Evolutionary conservation across 2,888 invertebrate species (phyloP).

Genomic region (Microctonus aethiopoides): DNA sequence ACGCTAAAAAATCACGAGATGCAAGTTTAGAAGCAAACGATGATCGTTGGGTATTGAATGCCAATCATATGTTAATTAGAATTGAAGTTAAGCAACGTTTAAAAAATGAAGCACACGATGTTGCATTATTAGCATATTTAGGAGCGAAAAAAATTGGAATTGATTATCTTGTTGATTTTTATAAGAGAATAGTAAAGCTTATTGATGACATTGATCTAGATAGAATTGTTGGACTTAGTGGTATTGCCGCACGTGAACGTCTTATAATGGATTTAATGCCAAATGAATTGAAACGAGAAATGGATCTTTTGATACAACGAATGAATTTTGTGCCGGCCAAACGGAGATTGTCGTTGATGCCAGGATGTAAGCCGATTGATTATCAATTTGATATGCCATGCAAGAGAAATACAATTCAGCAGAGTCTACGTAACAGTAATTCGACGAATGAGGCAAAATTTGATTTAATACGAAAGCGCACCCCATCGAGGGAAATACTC

Average conservation of each 20-base stretch:
- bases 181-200: constrained; percentile 55
- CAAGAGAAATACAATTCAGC: constrained; percentile 48
- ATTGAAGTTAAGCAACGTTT: constrained; percentile 67
- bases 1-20: constrained; percentile 56
- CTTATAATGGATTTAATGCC: constrained; percentile 67
- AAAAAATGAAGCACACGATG: constrained; percentile 67
- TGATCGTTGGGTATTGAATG: constrained; percentile 66
- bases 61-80: constrained; percentile 64
- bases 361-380: constrained; percentile 63
- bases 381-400: constrained; percentile 44
- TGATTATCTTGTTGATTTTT: constrained; percentile 58
- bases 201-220: constrained; percentile 65
- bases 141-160: constrained; percentile 61
- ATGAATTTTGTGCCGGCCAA: constrained; percentile 67
- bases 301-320: constrained; percentile 65
- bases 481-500: constrained; percentile 43
- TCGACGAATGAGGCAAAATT: constrained; percentile 44
- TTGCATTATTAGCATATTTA: constrained; percentile 50
- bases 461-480: constrained; percentile 46
- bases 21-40: constrained; percentile 57
- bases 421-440: constrained; percentile 43
- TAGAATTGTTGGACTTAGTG: constrained; percentile 58
- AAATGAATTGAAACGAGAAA: constrained; percentile 62
- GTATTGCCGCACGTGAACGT: constrained; percentile 64
- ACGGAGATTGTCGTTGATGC: constrained; percentile 68